A percentile compares a stretch with the other conserved stretches of the same genome.
Conservation (phyloP, 1,140 invertebrate species). For the Meloidogyne hapla region DNA sequence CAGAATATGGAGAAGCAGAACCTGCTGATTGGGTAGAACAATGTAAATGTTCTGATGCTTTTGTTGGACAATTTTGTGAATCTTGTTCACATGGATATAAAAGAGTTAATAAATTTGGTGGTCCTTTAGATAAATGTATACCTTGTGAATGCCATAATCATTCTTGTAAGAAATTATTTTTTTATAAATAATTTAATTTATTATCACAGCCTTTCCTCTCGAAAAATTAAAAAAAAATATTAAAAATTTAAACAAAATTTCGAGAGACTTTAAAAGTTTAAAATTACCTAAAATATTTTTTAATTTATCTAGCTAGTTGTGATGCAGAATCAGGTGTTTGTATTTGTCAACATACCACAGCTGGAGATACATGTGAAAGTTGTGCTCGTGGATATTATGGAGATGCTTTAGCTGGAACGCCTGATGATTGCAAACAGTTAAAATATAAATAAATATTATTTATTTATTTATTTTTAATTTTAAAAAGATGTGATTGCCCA, state of each 20-base stretch:
- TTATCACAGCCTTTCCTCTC: too few relatives aligned
- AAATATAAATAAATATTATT: neutral
- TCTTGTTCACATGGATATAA: slow-evolving; percentile 89
- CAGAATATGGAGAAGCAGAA: slow-evolving; percentile 66
- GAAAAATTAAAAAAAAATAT: too few relatives aligned
- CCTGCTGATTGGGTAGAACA: slow-evolving; percentile 87
- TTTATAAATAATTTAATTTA: neutral
- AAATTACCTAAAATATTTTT: too few relatives aligned
- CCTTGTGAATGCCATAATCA: slow-evolving; percentile 93
- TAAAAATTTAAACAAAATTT: too few relatives aligned
- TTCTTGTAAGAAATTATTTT: slow-evolving; percentile 71
- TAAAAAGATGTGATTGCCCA: slow-evolving; percentile 79
- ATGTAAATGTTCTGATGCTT: slow-evolving; percentile 87
- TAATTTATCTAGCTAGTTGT: neutral
- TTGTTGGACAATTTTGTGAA: slow-evolving; percentile 89
- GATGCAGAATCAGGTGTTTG: slow-evolving; percentile 68
- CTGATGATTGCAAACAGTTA: slow-evolving; percentile 84
- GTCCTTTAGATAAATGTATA: slow-evolving; percentile 86
- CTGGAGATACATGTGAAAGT: slow-evolving; percentile 87
- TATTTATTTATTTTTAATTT: neutral
- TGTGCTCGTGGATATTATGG: slow-evolving; percentile 93
- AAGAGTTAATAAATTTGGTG: slow-evolving; percentile 82
- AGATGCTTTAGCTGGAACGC: slow-evolving; percentile 82
- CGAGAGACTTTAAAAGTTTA: too few relatives aligned
- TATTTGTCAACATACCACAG: slow-evolving; percentile 77